Evolutionary conservation across 1,140 invertebrate species (phyloP).

Genomic region (Bradynema listronoti): DNA sequence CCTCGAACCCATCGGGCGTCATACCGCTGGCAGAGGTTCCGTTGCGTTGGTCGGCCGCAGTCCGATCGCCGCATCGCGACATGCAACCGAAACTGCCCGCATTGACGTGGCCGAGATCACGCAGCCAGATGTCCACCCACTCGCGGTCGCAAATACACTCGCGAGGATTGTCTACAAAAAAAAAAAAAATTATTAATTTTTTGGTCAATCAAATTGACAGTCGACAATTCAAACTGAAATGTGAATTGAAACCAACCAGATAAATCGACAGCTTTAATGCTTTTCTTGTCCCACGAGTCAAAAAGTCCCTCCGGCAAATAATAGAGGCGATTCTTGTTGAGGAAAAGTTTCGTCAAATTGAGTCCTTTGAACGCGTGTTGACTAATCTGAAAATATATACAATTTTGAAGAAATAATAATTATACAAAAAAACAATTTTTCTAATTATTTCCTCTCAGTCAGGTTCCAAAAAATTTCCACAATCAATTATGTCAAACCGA

Average conservation of each 20-base stretch:
- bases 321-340: conserved; percentile 43
- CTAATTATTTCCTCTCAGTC: background rate
- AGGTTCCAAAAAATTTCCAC: background rate
- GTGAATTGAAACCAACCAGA: conserved; percentile 26
- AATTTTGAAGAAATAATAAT: background rate
- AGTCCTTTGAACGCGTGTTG: conserved; percentile 41
- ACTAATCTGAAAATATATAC: conserved; percentile 29
- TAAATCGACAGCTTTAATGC: conserved; percentile 43
- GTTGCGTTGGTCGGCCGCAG: conserved; percentile 7
- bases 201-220: background rate
- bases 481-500: conserved; percentile 24
- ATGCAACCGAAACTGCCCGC: conserved; percentile 38
- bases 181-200: conserved; percentile 1
- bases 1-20: conserved; percentile 3
- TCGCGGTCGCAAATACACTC: conserved; percentile 48
- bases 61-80: conserved; percentile 12
- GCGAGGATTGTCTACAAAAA: conserved; percentile 40
- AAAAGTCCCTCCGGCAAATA: conserved; percentile 46
- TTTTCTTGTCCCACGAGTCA: conserved; percentile 32
- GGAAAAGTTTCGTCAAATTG: conserved; percentile 35
- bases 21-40: conserved; percentile 14
- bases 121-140: conserved; percentile 48
- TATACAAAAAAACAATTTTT: background rate
- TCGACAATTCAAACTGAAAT: background rate
- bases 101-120: conserved; percentile 39